Percentiles rank a stretch among this genome's conserved stretches.
phyloP scores from a whole-genome alignment of 2,797 vertebrate genomes.

The Cetoscarus ocellatus region DNA sequence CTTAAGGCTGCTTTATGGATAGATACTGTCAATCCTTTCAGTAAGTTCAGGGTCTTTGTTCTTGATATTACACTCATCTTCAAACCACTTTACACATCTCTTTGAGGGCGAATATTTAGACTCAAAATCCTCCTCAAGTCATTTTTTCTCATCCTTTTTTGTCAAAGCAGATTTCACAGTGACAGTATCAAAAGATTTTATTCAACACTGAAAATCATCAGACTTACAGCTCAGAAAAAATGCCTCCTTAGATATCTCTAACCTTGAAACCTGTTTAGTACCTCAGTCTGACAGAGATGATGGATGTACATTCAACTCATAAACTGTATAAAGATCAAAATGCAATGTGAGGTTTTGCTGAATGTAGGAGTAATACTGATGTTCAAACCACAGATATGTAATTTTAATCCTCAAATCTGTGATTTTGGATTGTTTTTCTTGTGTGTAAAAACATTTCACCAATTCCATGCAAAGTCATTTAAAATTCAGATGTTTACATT shows the following conservation, averaged over 20 bases:
- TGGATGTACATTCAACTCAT: background rate
- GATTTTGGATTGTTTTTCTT: no score
- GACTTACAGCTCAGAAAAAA: background rate
- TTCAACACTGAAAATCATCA: background rate
- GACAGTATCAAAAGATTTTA: background rate
- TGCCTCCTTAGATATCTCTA: background rate
- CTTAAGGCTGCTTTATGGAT: no score
- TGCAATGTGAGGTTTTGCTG: background rate
- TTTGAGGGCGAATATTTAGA: background rate
- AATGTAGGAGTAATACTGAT: no score
- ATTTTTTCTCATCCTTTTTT: slow-evolving; percentile 3
- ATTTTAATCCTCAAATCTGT: no score
- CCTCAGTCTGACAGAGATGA: background rate
- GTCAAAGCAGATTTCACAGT: background rate
- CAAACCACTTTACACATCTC: background rate
- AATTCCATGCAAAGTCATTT: no score
- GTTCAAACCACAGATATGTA: no score
- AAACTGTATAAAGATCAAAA: background rate
- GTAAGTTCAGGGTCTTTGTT: background rate
- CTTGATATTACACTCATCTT: background rate
- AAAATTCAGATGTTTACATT: no score
- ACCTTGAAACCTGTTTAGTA: background rate
- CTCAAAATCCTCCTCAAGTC: background rate
- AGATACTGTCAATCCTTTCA: background rate
- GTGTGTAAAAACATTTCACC: no score